Evolutionary conservation across 2,888 invertebrate species (phyloP), one percentile per base, ranked within the genome.

Genomic region (Leptopilina drosophilae): DNA sequence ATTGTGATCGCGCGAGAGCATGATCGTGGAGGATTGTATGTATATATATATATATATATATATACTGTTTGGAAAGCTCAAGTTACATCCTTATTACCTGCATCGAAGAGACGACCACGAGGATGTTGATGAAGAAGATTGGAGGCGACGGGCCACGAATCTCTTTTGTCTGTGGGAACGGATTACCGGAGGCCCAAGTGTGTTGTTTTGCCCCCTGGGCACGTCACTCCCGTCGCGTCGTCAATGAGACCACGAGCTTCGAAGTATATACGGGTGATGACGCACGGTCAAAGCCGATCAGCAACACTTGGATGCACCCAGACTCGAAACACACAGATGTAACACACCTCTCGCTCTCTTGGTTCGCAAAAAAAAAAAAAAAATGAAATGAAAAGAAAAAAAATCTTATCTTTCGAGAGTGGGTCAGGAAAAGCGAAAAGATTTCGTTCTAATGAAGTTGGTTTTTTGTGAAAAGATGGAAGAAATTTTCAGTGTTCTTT

Each of bases 21-120:
- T 66, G 65, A 76, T 33, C 20, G 33, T 26, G 73, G 80, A 82
- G 83, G 81, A 20, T 1, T 20, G 1, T 20, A 20, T 20, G 1
- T 20, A 20, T 20, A 20, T 20, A 20, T 20, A 20, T 20, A 20
- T 20, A 20, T 20, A 20, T 20, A 20, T 20, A 20, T 20, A 20
- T 20, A 20, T 20, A 20, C 20, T 82, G 82, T 84, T 82, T 83
- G 86, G 84, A 83, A 86, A 88, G 87, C 89, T 91, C 90, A 85
- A 88, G 89, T 91, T 91, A 90, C 91, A 90, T 90, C 91, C 90
- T 90, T 90, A 91, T 91, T 90, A 90, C 88, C 87, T 87, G 88
- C 87, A 85, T 83, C 84, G 85, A 86, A 49, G 49, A 86, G 87
- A 86, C 84, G 87, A 86, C 83, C 84, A 85, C 83, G 85, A 85